These are phyloP conservation scores for Mythimna lalbum DNA, from an alignment of 2,888 invertebrate genomes.

Conservation along the genomic window DNA sequence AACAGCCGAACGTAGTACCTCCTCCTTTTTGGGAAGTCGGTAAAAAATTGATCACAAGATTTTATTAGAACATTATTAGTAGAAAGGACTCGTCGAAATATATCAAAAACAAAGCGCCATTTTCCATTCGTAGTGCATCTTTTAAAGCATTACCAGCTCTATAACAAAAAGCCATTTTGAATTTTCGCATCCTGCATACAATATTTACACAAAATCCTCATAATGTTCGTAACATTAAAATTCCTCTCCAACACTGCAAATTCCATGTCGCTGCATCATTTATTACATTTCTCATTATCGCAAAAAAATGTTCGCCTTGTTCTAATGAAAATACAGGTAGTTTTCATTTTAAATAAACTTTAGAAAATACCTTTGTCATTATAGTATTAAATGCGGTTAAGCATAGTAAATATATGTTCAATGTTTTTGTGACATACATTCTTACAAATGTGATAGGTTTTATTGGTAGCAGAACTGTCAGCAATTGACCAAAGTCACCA, in stretches of 20 bases:
- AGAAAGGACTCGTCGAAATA: background rate
- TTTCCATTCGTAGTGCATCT: background rate
- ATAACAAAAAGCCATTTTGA: background rate
- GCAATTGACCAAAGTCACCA: too few relatives aligned
- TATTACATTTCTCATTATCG: conserved; percentile 55
- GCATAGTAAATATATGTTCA: too few relatives aligned
- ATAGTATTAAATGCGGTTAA: background rate
- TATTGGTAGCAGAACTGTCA: too few relatives aligned
- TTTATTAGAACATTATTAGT: too few relatives aligned
- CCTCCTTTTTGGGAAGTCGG: too few relatives aligned
- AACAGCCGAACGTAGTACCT: too few relatives aligned
- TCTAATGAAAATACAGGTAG: conserved; percentile 10
- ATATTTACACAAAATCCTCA: conserved; percentile 4
- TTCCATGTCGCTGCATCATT: conserved; percentile 43
- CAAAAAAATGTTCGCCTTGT: conserved; percentile 29
- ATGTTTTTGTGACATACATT: background rate
- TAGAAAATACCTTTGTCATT: background rate
- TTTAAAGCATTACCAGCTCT: background rate
- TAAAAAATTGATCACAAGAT: too few relatives aligned
- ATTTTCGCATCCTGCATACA: background rate
- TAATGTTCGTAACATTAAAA: conserved; percentile 45
- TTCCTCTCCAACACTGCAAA: conserved; percentile 35
- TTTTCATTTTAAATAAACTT: conserved; percentile 6
- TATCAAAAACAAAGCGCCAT: background rate
- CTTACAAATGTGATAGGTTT: background rate